Base-by-base conservation (phyloP, 2,888 invertebrate species). In the Drosophila mimica region DNA sequence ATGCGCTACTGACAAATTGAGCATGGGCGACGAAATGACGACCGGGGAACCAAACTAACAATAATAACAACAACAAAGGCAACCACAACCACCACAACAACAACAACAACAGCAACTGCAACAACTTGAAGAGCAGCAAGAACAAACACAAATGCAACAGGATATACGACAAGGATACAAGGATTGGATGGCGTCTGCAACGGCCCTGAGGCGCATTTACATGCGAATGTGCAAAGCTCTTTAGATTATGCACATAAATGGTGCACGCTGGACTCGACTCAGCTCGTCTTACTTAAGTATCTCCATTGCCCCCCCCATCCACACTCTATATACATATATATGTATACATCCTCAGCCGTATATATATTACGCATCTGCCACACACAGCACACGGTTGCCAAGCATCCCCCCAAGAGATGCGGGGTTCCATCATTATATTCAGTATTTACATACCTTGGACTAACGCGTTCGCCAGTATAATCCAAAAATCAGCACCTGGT, bases 181-280 rank as follows among this genome's bases (percentile, higher is more conserved):
- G 30, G n/a, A 43, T 31, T 33, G 28, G 31, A 43, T 28, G 34
- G 40, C 43, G 25, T 48, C 38, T 40, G 34, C 57, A 30, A 33
- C 52, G 64, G 62, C 72, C 79, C 48, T 68, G 61, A 53, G 60
- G 60, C 69, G 57, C 65, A 81, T 81, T 79, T 76, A 72, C 74
- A 74, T 77, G 79, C 58, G 59, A 79, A 67, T 73, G 71, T 64
- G 77, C 52, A 46, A 62, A 66, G 57, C 49, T 48, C 57, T 48
- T 59, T 73, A 58, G 69, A 72, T 76, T 76, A 76, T 76, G 77
- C 72, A 72, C 78, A 73, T 70, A 73, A 81, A 81, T 67, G 77
- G 66, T 51, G 38, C 43, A 48, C 70, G 51, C 65, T 58, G 56
- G 59, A 46, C 43, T 40, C 43, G 59, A 46, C 43, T 40, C 43